Conservation (phyloP, 2,797 vertebrate species). For the Apogon hyalosoma region DNA sequence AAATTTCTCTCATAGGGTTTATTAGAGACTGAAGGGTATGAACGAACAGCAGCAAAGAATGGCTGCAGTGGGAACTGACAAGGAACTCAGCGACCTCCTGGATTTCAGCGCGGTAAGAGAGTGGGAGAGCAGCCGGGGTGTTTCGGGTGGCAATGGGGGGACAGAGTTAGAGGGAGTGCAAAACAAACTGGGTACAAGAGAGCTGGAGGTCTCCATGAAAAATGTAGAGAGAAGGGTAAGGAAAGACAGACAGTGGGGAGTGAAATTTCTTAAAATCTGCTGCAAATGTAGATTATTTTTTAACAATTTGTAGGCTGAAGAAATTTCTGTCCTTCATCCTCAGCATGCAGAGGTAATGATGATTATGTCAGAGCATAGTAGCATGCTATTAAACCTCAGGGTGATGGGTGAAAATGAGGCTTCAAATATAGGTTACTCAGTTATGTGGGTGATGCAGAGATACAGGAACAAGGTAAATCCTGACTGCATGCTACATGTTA, state of each 20-base stretch:
- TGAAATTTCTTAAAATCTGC: constrained; percentile 24
- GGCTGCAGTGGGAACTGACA: constrained; percentile 98
- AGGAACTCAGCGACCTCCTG: constrained; percentile 98
- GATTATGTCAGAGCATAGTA: constrained; percentile 45
- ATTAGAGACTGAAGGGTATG: constrained; percentile 89
- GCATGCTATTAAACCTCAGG: constrained; percentile 45
- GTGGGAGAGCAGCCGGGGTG: constrained; percentile 74
- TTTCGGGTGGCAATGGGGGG: constrained; percentile 70
- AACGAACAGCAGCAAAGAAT: constrained; percentile 95
- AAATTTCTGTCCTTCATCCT: constrained; percentile 45
- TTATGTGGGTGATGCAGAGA: constrained; percentile 40
- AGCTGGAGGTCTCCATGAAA: constrained; percentile 52
- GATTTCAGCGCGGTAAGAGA: constrained; percentile 99
- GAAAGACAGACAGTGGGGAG: constrained; percentile 11
- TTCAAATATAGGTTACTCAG: constrained; percentile 48
- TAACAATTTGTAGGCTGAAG: too few relatives aligned
- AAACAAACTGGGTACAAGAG: constrained; percentile 48
- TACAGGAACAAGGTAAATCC: constrained; percentile 34
- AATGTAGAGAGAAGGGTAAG: constrained; percentile 23
- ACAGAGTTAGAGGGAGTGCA: constrained; percentile 48
- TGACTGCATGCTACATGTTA: constrained; percentile 12
- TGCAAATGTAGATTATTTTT: background rate
- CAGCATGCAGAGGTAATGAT: constrained; percentile 24
- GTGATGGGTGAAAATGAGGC: constrained; percentile 41
- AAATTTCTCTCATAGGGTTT: constrained; percentile 87